Evolutionary conservation across 1,140 invertebrate species (phyloP), one percentile per base, ranked within the genome.

Genomic region (Lepidurus apus): DNA sequence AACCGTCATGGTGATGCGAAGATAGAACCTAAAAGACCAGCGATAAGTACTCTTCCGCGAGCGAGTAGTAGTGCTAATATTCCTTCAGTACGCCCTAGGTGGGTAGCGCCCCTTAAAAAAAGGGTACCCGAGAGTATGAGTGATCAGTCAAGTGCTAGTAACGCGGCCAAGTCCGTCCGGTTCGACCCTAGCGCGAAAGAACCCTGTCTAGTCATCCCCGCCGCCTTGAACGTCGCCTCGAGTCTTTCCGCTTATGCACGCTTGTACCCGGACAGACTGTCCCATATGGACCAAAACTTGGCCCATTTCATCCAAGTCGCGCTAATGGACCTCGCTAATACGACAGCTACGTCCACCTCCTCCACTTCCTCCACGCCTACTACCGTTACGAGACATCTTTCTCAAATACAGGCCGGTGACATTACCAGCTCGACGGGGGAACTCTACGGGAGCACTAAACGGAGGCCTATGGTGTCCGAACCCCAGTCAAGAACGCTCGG

Each of bases 51-150:
- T 34, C 34, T 34, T 34, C 34, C 34, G 34, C 34, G 34, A 34
- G 34, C 34, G 34, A 34, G 34, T 34, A 34, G 34, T 34, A 34
- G 34, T 34, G 34, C 34, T 4, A 34, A 34, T 26, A 17, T 1
- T 78, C 73, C 24, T 78, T 78, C 24, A 53, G 43, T 6, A 43
- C 77, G 45, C 77, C 34, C 34, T 34, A 34, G 34, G 4, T 34
- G 34, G 34, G 34, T 13, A 17, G 21, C 17, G 8, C 53, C 53
- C 13, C 21, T 65, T 7, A 7, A 7, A 21, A 65, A 7, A 7
- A 9, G 53, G 9, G 53, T n/a, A 4, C 17, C 53, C 53, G 9
- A 65, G 53, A 17, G n/a, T 17, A 8, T 21, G 6, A 21, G 53
- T 21, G 53, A 65, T 21, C 53, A 9, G 53, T 9, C 53, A 7